These are phyloP conservation scores for Prosapia bicincta DNA, from an alignment of 2,888 invertebrate species.

Conservation along the genomic window DNA sequence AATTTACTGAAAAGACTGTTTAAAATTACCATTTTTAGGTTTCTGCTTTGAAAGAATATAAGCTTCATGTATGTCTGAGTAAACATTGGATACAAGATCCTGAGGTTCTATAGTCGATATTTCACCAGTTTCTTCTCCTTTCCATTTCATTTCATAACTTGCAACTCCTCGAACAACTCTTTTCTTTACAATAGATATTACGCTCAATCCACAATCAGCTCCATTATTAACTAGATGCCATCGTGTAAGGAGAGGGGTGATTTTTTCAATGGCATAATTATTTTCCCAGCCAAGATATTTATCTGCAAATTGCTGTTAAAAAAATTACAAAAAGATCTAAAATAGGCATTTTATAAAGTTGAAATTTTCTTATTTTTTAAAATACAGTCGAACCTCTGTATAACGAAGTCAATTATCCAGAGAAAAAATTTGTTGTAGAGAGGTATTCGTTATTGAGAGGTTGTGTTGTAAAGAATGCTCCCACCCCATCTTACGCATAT, in stretches of 20 bases:
- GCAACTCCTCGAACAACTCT: constrained; percentile 56
- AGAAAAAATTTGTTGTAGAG: too few relatives aligned
- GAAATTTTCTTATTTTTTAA: too few relatives aligned
- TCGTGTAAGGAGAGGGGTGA: constrained; percentile 69
- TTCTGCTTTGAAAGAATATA: constrained; percentile 53
- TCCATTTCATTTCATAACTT: constrained; percentile 71
- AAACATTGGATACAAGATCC: constrained; percentile 57
- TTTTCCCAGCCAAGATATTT: constrained; percentile 69
- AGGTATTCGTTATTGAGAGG: too few relatives aligned
- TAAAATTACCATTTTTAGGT: constrained; percentile 44
- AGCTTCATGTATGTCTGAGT: constrained; percentile 58
- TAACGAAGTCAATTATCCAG: too few relatives aligned
- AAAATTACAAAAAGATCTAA: too few relatives aligned
- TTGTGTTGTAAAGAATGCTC: too few relatives aligned
- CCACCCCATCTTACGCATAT: too few relatives aligned
- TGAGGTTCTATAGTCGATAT: constrained; percentile 63
- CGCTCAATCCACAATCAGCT: constrained; percentile 44
- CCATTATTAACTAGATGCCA: constrained; percentile 62
- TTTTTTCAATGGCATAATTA: constrained; percentile 72
- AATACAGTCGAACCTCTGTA: too few relatives aligned
- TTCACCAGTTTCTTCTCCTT: constrained; percentile 3
- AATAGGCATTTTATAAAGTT: too few relatives aligned
- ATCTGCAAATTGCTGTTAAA: constrained; percentile 60
- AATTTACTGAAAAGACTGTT: too few relatives aligned
- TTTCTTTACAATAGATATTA: constrained; percentile 56